phyloP scores from a whole-genome alignment of 2,888 invertebrate genomes.

The Ephialtes manifestator region DNA sequence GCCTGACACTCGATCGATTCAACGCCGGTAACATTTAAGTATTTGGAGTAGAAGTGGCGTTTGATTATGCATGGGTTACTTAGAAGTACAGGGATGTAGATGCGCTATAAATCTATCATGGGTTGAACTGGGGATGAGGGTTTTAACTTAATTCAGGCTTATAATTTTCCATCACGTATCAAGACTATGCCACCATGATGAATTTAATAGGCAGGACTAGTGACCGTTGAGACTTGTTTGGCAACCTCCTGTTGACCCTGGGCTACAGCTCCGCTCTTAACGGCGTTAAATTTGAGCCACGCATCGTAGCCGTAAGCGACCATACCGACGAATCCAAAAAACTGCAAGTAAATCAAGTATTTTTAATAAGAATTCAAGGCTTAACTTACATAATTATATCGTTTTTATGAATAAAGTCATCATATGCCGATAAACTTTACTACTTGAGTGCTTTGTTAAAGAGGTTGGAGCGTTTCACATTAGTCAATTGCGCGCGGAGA shows the following conservation, averaged over 20 bases:
- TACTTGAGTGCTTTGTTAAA: too few species aligned
- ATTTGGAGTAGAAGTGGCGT: conserved; percentile 37
- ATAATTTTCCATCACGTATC: conserved; percentile 12
- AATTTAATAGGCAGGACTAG: conserved; percentile 86
- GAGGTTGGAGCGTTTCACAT: too few species aligned
- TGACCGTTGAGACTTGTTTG: conserved; percentile 88
- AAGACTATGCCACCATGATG: conserved; percentile 9
- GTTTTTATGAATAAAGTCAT: not conserved
- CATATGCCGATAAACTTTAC: too few species aligned
- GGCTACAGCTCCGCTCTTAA: conserved; percentile 90
- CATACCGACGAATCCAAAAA: conserved; percentile 95
- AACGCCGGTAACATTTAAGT: conserved; percentile 21
- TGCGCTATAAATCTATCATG: not conserved
- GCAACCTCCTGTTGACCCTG: conserved; percentile 90
- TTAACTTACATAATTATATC: not conserved
- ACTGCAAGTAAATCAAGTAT: conserved; percentile 87
- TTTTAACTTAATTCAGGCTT: conserved; percentile 55
- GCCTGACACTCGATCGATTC: conserved; percentile 27
- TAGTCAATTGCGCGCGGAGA: too few species aligned
- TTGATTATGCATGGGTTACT: conserved; percentile 45
- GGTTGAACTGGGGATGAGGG: not conserved
- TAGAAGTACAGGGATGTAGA: conserved; percentile 27
- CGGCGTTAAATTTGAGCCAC: conserved; percentile 91
- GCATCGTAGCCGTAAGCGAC: conserved; percentile 93
- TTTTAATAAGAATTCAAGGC: not conserved